Evolutionary conservation across 2,113 vertebrate genomes (phyloP).

Genomic region (Callipepla californica): DNA sequence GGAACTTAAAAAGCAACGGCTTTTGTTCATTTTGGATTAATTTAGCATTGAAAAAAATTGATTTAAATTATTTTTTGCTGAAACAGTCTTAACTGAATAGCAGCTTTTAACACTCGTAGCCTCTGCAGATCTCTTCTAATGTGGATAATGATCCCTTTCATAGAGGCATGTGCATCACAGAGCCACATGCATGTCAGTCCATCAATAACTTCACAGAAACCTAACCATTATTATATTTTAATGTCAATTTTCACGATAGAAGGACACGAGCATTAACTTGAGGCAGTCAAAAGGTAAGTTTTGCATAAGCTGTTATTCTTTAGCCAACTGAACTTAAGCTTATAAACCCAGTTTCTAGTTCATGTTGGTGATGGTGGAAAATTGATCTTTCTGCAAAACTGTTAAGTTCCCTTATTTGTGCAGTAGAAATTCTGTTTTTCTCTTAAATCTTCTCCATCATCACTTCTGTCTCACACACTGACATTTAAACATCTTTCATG

Average conservation of each 20-base stretch:
- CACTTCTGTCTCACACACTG: neutral
- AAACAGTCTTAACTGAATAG: neutral
- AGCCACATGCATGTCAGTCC: neutral
- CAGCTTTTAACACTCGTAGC: neutral
- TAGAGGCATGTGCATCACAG: accelerated
- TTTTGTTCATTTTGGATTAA: neutral
- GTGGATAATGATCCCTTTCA: neutral
- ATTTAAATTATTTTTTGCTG: neutral
- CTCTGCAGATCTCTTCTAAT: neutral
- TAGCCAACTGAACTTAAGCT: neutral
- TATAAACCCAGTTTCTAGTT: neutral
- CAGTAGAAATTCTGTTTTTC: neutral
- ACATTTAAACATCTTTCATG: neutral
- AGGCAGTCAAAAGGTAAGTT: neutral
- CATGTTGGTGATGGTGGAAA: neutral
- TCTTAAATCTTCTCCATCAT: neutral
- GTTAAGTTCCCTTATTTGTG: neutral
- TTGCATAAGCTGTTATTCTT: neutral
- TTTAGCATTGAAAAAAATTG: neutral
- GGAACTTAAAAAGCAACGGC: neutral
- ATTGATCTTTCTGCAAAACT: neutral
- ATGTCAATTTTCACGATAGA: neutral
- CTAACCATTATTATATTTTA: neutral
- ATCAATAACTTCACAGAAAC: neutral
- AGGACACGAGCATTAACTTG: neutral